These are phyloP conservation scores for Atethmia centrago DNA, from an alignment of 2,888 invertebrate species.

Conservation along the genomic window DNA sequence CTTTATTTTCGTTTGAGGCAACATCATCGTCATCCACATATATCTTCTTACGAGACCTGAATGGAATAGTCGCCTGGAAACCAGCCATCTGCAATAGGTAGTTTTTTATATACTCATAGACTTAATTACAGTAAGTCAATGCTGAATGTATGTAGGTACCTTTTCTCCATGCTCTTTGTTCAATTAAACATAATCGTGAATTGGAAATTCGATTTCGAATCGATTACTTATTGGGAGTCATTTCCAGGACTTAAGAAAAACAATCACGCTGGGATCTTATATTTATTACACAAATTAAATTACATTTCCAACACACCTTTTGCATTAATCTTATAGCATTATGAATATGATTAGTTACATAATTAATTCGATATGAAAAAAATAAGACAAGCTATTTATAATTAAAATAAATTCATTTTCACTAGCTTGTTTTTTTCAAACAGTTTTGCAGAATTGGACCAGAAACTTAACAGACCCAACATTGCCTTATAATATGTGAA, in stretches of 20 bases:
- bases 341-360: conserved; percentile 33
- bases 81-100: conserved; percentile 82
- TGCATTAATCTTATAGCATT: conserved; percentile 41
- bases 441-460: neutral
- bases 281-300: conserved; percentile 60
- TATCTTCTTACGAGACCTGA: conserved; percentile 87
- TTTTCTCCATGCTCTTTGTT: conserved; percentile 17
- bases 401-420: conserved; percentile 7
- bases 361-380: neutral
- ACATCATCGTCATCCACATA: conserved; percentile 68
- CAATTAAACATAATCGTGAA: neutral
- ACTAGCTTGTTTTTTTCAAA: neutral
- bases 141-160: conserved; percentile 18
- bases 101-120: too few relatives aligned
- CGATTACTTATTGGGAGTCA: neutral
- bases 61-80: conserved; percentile 87
- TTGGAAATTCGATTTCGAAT: conserved; percentile 1
- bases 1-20: conserved; percentile 79
- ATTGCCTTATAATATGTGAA: conserved; percentile 7
- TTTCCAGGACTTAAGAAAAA: conserved; percentile 21
- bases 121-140: neutral
- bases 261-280: conserved; percentile 23
- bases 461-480: neutral
- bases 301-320: conserved; percentile 51
- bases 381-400: neutral